These are phyloP conservation scores for Todus mexicanus DNA, from an alignment of 2,797 vertebrate species.

Conservation along the genomic window DNA sequence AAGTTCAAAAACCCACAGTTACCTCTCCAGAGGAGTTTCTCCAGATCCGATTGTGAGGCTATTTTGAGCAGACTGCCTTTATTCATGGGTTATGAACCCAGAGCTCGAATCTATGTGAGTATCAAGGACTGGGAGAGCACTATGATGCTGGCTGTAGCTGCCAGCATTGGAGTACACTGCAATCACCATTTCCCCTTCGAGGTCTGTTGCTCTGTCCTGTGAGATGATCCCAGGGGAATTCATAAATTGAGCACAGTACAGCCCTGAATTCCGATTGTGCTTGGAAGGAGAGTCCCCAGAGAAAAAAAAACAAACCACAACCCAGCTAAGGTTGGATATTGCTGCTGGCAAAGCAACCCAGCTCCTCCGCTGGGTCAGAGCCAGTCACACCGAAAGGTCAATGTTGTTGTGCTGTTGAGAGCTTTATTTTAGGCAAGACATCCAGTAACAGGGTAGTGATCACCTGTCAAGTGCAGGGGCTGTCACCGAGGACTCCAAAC, in stretches of 20 bases:
- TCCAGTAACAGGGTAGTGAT: neutral
- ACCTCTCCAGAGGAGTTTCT: neutral
- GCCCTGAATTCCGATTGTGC: neutral
- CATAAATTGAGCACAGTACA: neutral
- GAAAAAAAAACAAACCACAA: neutral
- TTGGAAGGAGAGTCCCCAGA: neutral
- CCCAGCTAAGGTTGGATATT: neutral
- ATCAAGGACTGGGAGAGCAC: neutral
- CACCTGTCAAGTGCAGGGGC: neutral
- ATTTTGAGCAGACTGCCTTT: neutral
- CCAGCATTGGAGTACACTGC: neutral
- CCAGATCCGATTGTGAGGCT: neutral
- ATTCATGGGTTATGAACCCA: neutral
- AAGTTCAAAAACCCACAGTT: neutral
- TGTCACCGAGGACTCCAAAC: neutral
- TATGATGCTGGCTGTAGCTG: neutral
- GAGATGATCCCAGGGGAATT: neutral
- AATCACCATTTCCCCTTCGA: neutral
- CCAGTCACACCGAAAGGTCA: neutral
- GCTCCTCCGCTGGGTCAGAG: neutral
- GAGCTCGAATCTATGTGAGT: neutral
- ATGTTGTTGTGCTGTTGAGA: neutral
- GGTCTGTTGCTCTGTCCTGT: neutral
- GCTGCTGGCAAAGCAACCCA: neutral
- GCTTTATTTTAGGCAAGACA: neutral